Percentiles rank a stretch among this genome's conserved stretches.
Evolutionary conservation across 2,113 vertebrate species (phyloP).

Genomic region (Accipiter cooperii): DNA sequence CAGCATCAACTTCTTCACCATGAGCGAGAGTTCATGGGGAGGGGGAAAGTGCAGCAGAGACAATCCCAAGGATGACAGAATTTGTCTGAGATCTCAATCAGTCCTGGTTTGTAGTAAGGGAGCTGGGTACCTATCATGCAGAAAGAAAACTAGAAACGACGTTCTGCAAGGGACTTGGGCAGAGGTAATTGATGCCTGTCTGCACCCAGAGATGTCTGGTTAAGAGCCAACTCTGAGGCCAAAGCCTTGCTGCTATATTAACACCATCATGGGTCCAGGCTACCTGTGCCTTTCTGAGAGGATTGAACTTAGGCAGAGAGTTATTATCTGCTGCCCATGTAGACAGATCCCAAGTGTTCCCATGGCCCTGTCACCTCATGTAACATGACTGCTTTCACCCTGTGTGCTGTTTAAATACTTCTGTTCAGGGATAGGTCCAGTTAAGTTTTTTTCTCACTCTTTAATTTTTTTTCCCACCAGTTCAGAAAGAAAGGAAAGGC

Average conservation of each 20-base stretch:
- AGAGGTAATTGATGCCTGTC: not conserved
- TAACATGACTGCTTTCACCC: not conserved
- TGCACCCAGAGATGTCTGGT: not conserved
- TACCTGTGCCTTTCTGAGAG: not conserved
- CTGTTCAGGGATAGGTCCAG: not conserved
- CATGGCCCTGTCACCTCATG: not conserved
- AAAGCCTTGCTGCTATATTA: not conserved
- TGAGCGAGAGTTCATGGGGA: fast-evolving
- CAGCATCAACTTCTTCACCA: not conserved
- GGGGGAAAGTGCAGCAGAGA: not conserved
- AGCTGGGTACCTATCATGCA: not conserved
- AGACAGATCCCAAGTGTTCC: not conserved
- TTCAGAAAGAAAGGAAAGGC: not conserved
- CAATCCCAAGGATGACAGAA: not conserved
- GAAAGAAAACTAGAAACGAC: not conserved
- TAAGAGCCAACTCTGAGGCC: not conserved
- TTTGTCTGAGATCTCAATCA: not conserved
- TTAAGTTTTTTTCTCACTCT: not conserved
- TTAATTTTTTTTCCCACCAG: not conserved
- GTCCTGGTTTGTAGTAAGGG: not conserved
- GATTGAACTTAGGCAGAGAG: not conserved
- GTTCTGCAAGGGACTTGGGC: not conserved
- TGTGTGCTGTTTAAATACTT: not conserved
- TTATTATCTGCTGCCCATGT: not conserved
- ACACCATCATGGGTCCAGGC: not conserved